A percentile compares a stretch with the other conserved stretches of the same genome.
phyloP scores from a whole-genome alignment of 2,113 vertebrate species.

The Pipra filicauda region DNA sequence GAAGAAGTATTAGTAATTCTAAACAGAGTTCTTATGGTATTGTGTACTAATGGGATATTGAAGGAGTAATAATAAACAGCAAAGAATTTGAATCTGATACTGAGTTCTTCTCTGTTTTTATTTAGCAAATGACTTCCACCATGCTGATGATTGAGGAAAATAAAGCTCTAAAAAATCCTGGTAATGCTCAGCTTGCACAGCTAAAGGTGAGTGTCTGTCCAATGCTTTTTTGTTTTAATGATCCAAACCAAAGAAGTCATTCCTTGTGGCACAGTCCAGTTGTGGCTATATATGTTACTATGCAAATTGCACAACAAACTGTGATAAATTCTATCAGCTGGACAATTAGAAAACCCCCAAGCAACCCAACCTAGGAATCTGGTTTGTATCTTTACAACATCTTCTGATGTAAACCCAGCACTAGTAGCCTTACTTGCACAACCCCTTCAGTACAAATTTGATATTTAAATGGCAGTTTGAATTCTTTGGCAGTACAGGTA shows the following conservation, averaged over 20 bases:
- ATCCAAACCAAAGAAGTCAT: background rate
- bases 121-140: conserved; percentile 32
- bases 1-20: background rate
- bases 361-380: background rate
- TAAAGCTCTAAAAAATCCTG: conserved; percentile 9
- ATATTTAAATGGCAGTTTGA: background rate
- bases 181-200: background rate
- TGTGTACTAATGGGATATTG: background rate
- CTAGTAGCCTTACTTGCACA: background rate
- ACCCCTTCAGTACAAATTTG: background rate
- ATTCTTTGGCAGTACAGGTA: background rate
- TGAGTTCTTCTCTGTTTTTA: background rate
- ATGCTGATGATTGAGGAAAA: background rate
- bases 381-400: background rate
- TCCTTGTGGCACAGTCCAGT: background rate
- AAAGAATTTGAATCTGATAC: background rate
- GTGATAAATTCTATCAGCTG: background rate
- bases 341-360: background rate
- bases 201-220: conserved; percentile 47
- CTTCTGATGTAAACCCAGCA: background rate
- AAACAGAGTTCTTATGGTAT: background rate
- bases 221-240: background rate
- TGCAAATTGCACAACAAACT: background rate
- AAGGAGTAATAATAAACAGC: background rate
- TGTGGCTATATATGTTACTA: background rate